Base-by-base conservation (phyloP, 2,797 vertebrate genomes). In the Siniperca undulata region DNA sequence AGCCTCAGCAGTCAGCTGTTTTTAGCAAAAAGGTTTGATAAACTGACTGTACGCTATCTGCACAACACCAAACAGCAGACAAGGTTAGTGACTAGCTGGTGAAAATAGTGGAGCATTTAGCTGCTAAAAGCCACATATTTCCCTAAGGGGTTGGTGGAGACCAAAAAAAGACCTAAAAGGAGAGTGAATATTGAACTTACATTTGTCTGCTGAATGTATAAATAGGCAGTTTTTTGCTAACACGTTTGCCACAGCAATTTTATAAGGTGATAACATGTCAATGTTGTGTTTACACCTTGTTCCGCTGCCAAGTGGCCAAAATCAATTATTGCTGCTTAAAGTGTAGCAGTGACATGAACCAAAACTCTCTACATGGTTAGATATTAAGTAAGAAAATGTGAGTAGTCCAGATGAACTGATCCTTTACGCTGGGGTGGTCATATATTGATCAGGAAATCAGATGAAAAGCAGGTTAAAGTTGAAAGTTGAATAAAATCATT, bases 351-450 rank as follows among this genome's bases (percentile, higher is more conserved):
- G 30, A 30, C 3, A 3, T 30, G 30, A 81, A 52, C 59, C 44
- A 58, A 75, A 75, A 70, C 42, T 65, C 17, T 27, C 59, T 80
- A 20, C 24, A 27, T 58, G 52, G 12, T 20, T 59, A 58, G 34
- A 30, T 58, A 58, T 14, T 53, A n/a, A 12, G 22, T 19, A 59
- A 73, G 8, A 56, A 17, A 36, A 9, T 22, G 24, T 19, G 24
- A 48, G 10, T 55, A 66, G 40, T 46, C 16, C 3, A 2, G 24
- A 22, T 60, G 14, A 71, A 27, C 17, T 13, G 38, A 48, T 16
- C 36, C 14, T 40, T 53, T 44, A n/a, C 14, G 44, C 4, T 40
- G 3, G 19, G 2, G 50, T 0, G 13, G 17, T 36, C 17, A n/a
- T 42, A 24, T 60, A 38, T 38, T 40, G 42, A 74, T 71, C 0